phyloP scores from a whole-genome alignment of 2,888 invertebrate genomes.

The Diaperis boleti region DNA sequence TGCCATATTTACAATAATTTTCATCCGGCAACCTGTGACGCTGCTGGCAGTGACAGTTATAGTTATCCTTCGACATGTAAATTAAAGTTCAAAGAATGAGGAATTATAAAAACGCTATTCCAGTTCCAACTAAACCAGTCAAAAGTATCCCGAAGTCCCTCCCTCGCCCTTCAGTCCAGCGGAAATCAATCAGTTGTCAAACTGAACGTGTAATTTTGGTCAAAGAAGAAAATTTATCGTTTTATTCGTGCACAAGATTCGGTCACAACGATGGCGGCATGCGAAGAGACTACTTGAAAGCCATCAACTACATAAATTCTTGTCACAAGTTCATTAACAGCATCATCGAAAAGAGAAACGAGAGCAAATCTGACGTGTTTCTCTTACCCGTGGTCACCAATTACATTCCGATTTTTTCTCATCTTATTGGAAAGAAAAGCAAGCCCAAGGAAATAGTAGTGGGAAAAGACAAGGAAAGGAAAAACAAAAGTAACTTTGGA shows the following conservation, averaged over 20 bases:
- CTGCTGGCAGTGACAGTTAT: conserved; percentile 12
- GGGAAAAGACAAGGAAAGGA: conserved; percentile 3
- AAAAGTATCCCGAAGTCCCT: neutral
- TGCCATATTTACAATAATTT: no score
- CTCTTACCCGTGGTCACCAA: conserved; percentile 24
- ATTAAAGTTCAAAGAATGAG: conserved; percentile 25
- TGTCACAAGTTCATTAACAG: conserved; percentile 35
- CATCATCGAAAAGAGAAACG: conserved; percentile 26
- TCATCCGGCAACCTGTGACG: neutral
- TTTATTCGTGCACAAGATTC: conserved; percentile 2
- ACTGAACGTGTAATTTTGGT: conserved; percentile 29
- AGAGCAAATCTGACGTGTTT: conserved; percentile 16
- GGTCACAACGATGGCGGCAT: conserved; percentile 26
- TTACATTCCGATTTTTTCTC: conserved; percentile 26
- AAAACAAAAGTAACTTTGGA: conserved; percentile 9
- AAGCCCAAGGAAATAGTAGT: conserved; percentile 2
- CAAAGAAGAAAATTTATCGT: conserved; percentile 36
- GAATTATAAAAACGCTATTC: conserved; percentile 14
- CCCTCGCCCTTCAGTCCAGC: neutral
- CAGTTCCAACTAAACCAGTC: conserved; percentile 4
- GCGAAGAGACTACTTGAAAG: conserved; percentile 35
- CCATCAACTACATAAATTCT: conserved; percentile 35
- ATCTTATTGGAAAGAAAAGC: conserved; percentile 7
- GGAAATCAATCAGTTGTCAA: conserved; percentile 25
- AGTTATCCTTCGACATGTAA: neutral